Conservation (phyloP, 2,113 vertebrate species). For the Danionella cerebrum region DNA sequence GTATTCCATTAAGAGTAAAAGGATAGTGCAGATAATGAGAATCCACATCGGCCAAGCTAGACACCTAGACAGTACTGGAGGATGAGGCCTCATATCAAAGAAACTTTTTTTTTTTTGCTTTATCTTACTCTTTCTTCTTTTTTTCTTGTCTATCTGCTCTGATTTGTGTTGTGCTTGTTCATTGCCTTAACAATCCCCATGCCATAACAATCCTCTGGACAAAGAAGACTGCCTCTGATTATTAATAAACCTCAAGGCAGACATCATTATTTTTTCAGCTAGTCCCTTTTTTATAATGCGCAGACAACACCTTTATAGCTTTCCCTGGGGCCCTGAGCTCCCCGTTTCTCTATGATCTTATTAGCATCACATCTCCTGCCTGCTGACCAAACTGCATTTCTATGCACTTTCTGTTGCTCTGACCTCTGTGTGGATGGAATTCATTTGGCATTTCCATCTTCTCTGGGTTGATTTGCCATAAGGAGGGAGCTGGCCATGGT, state of each 20-base stretch:
- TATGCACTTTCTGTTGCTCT: conserved; percentile 87
- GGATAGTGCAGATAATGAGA: conserved; percentile 41
- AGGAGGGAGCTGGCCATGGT: conserved; percentile 68
- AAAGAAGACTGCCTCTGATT: conserved; percentile 73
- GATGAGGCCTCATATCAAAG: conserved; percentile 25
- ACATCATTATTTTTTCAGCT: conserved; percentile 89
- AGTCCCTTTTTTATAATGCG: conserved; percentile 81
- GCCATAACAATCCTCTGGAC: conserved; percentile 55
- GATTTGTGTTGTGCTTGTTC: conserved; percentile 53
- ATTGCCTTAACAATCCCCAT: conserved; percentile 56
- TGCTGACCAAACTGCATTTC: conserved; percentile 84
- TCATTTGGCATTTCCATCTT: conserved; percentile 70
- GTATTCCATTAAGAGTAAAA: conserved; percentile 38
- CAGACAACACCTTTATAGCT: conserved; percentile 79
- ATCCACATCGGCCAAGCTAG: conserved; percentile 44
- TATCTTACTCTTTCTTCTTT: conserved; percentile 45
- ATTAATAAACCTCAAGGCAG: conserved; percentile 82
- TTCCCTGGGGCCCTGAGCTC: conserved; percentile 77
- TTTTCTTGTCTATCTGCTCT: conserved; percentile 40
- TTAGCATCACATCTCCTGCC: conserved; percentile 84
- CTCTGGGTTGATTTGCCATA: conserved; percentile 49
- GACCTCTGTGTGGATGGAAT: conserved; percentile 85
- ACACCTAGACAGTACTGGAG: background rate
- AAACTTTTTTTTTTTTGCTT: conserved; percentile 50
- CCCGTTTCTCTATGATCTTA: conserved; percentile 85